These are phyloP conservation scores for Brachionus plicatilis DNA, from an alignment of 1,140 invertebrate genomes.

Conservation along the genomic window DNA sequence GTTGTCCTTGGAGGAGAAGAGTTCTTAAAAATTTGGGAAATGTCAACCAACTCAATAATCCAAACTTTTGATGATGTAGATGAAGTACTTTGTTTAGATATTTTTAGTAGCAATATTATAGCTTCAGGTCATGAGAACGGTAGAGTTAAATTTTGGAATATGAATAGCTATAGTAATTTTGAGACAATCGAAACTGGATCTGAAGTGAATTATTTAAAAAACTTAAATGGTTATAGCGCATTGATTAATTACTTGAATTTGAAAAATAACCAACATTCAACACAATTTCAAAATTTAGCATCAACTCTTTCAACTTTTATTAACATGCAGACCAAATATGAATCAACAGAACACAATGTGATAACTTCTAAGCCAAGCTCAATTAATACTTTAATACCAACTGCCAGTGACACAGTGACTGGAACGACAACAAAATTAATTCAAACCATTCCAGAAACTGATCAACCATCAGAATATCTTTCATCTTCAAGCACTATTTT, in stretches of 20 bases:
- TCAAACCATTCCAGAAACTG: too few species aligned
- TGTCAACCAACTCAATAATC: neutral
- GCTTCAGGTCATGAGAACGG: neutral
- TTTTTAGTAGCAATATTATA: neutral
- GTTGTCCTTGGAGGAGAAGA: neutral
- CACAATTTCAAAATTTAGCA: neutral
- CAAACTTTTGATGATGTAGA: neutral
- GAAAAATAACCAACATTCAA: neutral
- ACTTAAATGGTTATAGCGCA: neutral
- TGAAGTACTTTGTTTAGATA: neutral
- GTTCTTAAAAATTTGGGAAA: neutral
- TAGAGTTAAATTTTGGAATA: neutral
- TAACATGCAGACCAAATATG: too few species aligned
- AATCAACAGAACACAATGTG: too few species aligned
- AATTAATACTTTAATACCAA: too few species aligned
- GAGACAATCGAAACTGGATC: neutral
- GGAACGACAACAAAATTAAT: too few species aligned
- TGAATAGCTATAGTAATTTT: neutral
- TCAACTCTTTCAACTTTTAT: neutral
- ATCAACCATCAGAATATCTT: too few species aligned
- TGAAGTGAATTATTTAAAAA: neutral
- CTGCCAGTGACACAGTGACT: too few species aligned
- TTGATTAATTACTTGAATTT: neutral
- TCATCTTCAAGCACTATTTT: too few species aligned
- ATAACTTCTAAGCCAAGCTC: too few species aligned